Conservation (phyloP, 1,140 invertebrate genomes). For the Cepaea nemoralis region DNA sequence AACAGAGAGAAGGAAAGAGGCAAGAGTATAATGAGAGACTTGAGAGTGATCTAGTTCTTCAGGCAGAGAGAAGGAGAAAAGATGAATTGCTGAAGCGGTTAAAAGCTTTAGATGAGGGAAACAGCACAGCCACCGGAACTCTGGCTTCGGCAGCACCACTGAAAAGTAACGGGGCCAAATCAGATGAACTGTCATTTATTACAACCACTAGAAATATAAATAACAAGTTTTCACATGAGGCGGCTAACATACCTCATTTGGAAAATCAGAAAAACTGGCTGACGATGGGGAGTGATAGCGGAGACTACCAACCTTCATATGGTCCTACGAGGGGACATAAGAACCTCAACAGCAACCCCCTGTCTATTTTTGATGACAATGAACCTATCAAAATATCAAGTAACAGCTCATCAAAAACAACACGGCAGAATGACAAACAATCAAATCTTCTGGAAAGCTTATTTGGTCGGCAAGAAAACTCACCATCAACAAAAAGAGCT, state of each 20-base stretch:
- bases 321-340: slow-evolving; percentile 28
- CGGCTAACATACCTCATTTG: slow-evolving; percentile 51
- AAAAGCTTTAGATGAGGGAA: slow-evolving; percentile 50
- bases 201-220: slow-evolving; percentile 62
- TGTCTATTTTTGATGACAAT: slow-evolving; percentile 39
- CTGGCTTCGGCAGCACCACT: background rate
- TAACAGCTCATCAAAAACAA: background rate
- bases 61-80: slow-evolving; percentile 60
- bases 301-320: slow-evolving; percentile 60
- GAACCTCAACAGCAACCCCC: background rate
- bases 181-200: slow-evolving; percentile 48
- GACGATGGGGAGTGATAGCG: slow-evolving; percentile 45
- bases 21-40: slow-evolving; percentile 50
- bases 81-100: slow-evolving; percentile 56
- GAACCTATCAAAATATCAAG: slow-evolving; percentile 25
- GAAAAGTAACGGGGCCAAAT: background rate
- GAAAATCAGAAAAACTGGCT: slow-evolving; percentile 48
- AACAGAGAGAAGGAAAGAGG: slow-evolving; percentile 46
- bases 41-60: slow-evolving; percentile 51
- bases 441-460: slow-evolving; percentile 55
- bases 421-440: slow-evolving; percentile 47
- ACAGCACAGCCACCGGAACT: slow-evolving; percentile 4
- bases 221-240: slow-evolving; percentile 60
- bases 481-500: slow-evolving; percentile 39
- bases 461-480: slow-evolving; percentile 52